Conservation (phyloP, 2,888 invertebrate species). For the Melinaea marsaeus region DNA sequence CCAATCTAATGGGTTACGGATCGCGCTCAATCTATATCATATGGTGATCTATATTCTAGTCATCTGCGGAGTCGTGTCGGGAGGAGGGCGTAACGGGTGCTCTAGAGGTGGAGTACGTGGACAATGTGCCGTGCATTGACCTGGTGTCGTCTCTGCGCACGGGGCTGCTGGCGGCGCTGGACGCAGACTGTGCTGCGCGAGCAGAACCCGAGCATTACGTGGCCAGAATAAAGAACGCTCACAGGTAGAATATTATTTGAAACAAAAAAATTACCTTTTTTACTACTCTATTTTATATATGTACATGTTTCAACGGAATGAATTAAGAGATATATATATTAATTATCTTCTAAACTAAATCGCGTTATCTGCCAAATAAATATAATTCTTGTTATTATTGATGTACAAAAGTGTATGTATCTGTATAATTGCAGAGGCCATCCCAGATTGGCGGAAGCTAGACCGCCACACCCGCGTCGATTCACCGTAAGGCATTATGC, state of each 20-base stretch:
- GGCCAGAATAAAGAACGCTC: conserved; percentile 55
- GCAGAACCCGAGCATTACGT: conserved; percentile 80
- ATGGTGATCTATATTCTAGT: conserved; percentile 19
- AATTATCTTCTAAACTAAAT: too few relatives aligned
- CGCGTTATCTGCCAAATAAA: too few relatives aligned
- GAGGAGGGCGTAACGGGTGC: conserved; percentile 95
- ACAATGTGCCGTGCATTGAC: conserved; percentile 97
- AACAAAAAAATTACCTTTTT: conserved; percentile 51
- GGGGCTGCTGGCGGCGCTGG: conserved; percentile 93
- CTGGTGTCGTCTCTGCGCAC: conserved; percentile 95
- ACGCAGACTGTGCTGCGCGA: conserved; percentile 92
- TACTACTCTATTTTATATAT: too few relatives aligned
- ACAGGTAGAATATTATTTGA: conserved; percentile 39
- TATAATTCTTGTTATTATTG: too few relatives aligned
- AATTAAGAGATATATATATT: too few relatives aligned
- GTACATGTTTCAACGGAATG: too few relatives aligned
- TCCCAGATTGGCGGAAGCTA: conserved; percentile 87
- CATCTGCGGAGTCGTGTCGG: conserved; percentile 86
- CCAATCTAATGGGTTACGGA: not conserved
- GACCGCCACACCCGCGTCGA: conserved; percentile 86
- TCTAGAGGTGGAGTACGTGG: conserved; percentile 94
- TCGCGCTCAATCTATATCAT: not conserved
- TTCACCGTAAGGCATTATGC: conserved; percentile 95
- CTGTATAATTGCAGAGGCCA: conserved; percentile 86
- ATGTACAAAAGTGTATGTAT: conserved; percentile 51